A percentile compares a stretch with the other conserved stretches of the same genome.
phyloP scores from a whole-genome alignment of 2,888 invertebrate species.

The Phymatocera aterrima region DNA sequence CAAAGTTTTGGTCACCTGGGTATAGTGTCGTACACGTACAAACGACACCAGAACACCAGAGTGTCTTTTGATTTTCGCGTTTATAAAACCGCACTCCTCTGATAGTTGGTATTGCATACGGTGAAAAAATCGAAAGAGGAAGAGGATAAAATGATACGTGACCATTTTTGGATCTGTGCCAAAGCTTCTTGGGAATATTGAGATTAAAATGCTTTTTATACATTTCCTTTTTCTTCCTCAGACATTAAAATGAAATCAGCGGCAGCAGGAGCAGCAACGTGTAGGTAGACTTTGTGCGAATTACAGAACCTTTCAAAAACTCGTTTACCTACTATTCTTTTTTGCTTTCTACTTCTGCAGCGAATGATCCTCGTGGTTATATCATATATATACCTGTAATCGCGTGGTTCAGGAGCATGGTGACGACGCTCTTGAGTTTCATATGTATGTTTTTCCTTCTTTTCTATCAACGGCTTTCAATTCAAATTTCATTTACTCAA shows the following conservation, averaged over 20 bases:
- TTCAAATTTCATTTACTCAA: not conserved
- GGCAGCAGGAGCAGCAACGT: not conserved
- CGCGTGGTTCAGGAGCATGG: not conserved
- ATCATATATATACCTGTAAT: not conserved
- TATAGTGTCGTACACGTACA: too few species aligned
- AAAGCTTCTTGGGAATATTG: not conserved
- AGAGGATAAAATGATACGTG: not conserved
- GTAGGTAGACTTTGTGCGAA: not conserved
- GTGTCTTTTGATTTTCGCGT: too few species aligned
- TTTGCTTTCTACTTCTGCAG: not conserved
- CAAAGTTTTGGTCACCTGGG: too few species aligned
- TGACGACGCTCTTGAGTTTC: not conserved
- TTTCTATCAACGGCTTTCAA: too few species aligned
- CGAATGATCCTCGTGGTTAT: not conserved
- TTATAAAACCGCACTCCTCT: too few species aligned
- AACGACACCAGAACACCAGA: too few species aligned
- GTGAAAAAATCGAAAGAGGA: too few species aligned
- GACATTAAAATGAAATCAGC: not conserved
- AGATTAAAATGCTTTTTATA: not conserved
- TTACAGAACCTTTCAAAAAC: not conserved
- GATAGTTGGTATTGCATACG: too few species aligned
- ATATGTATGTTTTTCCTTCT: not conserved
- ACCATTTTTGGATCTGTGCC: not conserved
- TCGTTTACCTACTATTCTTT: constrained; percentile 9
- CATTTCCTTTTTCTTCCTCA: too few species aligned